phyloP scores from a whole-genome alignment of 2,888 invertebrate species.

The Phaedon cochleariae region DNA sequence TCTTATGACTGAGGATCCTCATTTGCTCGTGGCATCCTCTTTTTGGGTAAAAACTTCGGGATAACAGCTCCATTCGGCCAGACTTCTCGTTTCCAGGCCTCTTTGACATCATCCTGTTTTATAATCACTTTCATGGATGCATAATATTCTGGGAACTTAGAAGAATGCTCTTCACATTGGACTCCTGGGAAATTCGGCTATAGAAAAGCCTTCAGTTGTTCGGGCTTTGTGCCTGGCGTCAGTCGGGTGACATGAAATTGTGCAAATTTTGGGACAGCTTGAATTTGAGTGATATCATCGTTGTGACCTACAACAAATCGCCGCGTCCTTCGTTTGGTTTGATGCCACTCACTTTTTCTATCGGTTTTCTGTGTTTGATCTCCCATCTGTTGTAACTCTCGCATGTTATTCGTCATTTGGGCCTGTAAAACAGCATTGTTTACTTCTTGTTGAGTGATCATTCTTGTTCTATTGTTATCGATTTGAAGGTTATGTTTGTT shows the following conservation, averaged over 20 bases:
- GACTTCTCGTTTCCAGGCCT: neutral
- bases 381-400: neutral
- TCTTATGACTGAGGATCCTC: too few species aligned
- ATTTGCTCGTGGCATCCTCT: neutral
- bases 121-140: neutral
- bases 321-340: neutral
- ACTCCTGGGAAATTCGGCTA: neutral
- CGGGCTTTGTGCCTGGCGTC: neutral
- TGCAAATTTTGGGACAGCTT: neutral
- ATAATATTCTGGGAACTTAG: neutral
- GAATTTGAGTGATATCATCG: neutral
- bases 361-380: neutral
- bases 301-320: constrained; percentile 9
- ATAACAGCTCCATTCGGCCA: neutral
- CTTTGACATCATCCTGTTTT: neutral
- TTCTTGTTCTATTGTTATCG: constrained; percentile 13
- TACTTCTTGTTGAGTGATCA: constrained; percentile 10
- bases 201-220: neutral
- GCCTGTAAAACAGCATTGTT: constrained; percentile 16
- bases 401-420: neutral
- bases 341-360: neutral
- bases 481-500: constrained; percentile 14
- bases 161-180: neutral
- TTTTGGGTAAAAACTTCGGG: neutral
- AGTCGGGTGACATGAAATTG: neutral